Conservation (phyloP, 2,797 vertebrate species). For the Cephalopachus bancanus region DNA sequence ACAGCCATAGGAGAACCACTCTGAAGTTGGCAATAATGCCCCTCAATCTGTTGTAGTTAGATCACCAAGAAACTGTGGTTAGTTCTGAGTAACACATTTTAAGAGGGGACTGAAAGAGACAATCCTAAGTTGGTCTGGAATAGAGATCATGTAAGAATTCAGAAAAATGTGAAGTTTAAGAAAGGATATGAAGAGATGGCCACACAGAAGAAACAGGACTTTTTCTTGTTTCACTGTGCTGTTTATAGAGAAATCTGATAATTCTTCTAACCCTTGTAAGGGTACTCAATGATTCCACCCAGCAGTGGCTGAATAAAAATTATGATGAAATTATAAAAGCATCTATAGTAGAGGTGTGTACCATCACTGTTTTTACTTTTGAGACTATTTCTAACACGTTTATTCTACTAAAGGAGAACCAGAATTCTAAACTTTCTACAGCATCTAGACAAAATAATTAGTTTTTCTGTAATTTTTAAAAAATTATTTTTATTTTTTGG, state of each 20-base stretch:
- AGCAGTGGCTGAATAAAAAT: neutral
- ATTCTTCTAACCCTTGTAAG: neutral
- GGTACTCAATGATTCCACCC: neutral
- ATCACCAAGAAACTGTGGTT: neutral
- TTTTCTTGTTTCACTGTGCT: neutral
- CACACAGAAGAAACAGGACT: neutral
- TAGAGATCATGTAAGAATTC: neutral
- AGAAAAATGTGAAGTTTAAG: neutral
- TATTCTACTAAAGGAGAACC: neutral
- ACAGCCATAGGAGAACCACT: neutral
- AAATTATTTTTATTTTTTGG: neutral
- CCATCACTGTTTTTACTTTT: neutral
- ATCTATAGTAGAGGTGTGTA: neutral
- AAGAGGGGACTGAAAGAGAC: neutral
- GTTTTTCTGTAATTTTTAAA: neutral
- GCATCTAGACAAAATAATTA: slow-evolving; percentile 1
- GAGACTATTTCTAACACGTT: neutral
- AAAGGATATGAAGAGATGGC: neutral
- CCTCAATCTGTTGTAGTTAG: neutral
- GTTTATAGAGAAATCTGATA: neutral
- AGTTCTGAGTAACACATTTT: neutral
- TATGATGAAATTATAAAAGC: neutral
- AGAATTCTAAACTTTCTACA: slow-evolving; percentile 49
- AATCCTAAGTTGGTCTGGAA: neutral
- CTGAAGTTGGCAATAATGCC: neutral